Percentiles rank a stretch among this genome's conserved stretches.
phyloP scores from a whole-genome alignment of 2,113 vertebrate species.

The Aspidoscelis tigris region DNA sequence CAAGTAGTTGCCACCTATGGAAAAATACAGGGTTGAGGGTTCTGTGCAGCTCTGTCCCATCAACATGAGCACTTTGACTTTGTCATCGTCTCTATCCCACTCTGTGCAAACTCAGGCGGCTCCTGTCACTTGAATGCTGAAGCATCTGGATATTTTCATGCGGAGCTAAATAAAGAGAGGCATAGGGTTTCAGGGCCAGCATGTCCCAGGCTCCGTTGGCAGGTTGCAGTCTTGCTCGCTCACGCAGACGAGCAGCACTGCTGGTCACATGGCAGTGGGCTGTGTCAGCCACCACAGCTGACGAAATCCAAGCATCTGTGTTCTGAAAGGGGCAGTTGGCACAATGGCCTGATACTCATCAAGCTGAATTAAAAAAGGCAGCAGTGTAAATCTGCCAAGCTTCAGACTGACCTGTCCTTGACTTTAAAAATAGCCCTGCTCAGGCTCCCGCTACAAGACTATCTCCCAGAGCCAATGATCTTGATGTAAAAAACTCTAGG shows the following conservation, averaged over 20 bases:
- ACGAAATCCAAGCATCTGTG: constrained; percentile 7
- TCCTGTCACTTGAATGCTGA: constrained; percentile 21
- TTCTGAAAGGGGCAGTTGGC: constrained; percentile 22
- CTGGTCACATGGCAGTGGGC: neutral
- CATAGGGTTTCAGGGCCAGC: constrained; percentile 8
- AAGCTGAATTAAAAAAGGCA: constrained; percentile 49
- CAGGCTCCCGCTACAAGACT: neutral
- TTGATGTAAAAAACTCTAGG: constrained; percentile 3
- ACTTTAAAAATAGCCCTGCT: constrained; percentile 40
- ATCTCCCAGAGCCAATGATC: constrained; percentile 19
- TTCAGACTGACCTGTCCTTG: constrained; percentile 20
- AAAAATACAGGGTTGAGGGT: neutral
- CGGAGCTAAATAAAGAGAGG: constrained; percentile 4
- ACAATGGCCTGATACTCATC: neutral
- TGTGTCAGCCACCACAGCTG: constrained; percentile 12
- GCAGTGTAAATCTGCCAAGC: constrained; percentile 34
- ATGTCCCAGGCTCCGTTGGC: constrained; percentile 23
- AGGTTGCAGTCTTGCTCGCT: neutral
- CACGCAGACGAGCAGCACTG: neutral
- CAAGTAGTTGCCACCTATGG: too few species aligned
- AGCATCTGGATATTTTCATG: constrained; percentile 5
- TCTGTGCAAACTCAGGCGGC: neutral
- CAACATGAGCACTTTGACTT: constrained; percentile 7
- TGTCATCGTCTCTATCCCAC: neutral
- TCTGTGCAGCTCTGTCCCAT: neutral